Conservation (phyloP, 2,888 invertebrate genomes). For the Mimas tiliae region DNA sequence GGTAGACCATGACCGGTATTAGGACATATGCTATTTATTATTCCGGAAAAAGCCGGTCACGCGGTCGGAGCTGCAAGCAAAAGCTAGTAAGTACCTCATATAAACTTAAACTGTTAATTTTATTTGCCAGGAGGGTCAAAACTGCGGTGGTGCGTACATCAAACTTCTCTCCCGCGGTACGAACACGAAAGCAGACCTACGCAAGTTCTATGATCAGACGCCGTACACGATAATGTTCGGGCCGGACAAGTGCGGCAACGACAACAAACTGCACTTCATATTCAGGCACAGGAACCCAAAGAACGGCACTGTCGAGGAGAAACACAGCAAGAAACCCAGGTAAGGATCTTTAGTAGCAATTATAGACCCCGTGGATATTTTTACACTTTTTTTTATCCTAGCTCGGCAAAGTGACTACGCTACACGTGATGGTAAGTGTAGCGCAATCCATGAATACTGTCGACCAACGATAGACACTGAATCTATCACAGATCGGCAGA, state of each 20-base stretch:
- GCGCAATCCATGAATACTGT: too few relatives aligned
- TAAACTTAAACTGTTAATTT: neutral
- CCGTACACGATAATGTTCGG: slow-evolving; percentile 99
- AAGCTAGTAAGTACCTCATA: too few relatives aligned
- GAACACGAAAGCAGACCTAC: slow-evolving; percentile 86
- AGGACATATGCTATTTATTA: too few relatives aligned
- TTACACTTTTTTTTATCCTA: too few relatives aligned
- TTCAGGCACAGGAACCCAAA: slow-evolving; percentile 97
- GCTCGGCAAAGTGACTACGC: too few relatives aligned
- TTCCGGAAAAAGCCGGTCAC: too few relatives aligned
- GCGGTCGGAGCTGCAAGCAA: too few relatives aligned
- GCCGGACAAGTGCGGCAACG: slow-evolving; percentile 99
- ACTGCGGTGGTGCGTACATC: slow-evolving; percentile 99
- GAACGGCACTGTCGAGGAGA: slow-evolving; percentile 95
- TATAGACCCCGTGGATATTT: too few relatives aligned
- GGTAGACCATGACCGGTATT: too few relatives aligned
- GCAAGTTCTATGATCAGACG: slow-evolving; percentile 96
- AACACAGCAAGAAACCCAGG: slow-evolving; percentile 97
- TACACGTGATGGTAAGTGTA: too few relatives aligned
- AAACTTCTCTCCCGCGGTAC: slow-evolving; percentile 93
- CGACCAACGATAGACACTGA: too few relatives aligned
- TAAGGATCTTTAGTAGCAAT: slow-evolving; percentile 51
- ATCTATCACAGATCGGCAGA: too few relatives aligned
- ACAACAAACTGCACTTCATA: slow-evolving; percentile 96
- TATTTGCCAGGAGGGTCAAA: slow-evolving; percentile 93